Conservation (phyloP, 2,888 invertebrate genomes). For the Polyommatus iphigenia region DNA sequence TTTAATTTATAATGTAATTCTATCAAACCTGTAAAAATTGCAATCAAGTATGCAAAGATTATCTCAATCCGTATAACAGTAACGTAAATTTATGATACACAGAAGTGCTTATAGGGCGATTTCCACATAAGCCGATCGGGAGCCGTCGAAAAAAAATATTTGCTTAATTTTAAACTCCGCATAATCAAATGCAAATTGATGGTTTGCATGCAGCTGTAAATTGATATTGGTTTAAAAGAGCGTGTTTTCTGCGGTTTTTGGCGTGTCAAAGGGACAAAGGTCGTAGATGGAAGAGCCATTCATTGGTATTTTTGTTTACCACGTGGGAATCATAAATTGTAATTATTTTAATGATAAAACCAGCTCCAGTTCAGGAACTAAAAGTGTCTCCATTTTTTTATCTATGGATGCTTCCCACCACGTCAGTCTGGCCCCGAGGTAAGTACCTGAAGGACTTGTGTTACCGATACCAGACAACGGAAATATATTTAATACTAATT, state of each 20-base stretch:
- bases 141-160: not conserved
- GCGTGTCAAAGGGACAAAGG: not conserved
- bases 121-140: not conserved
- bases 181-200: constrained; percentile 8
- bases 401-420: too few relatives aligned
- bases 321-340: too few relatives aligned
- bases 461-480: too few relatives aligned
- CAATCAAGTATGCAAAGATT: not conserved
- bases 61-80: not conserved
- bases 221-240: not conserved
- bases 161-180: constrained; percentile 7
- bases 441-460: too few relatives aligned
- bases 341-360: too few relatives aligned
- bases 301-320: too few relatives aligned
- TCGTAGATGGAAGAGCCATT: not conserved
- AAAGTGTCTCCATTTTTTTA: too few relatives aligned
- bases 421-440: too few relatives aligned
- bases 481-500: too few relatives aligned
- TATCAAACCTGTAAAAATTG: too few relatives aligned
- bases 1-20: too few relatives aligned
- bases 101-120: not conserved
- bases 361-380: too few relatives aligned
- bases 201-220: not conserved
- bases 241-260: not conserved
- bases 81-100: not conserved